phyloP scores from a whole-genome alignment of 2,113 vertebrate species.

The Bos taurus region ARS-UCD2.0 NC_037328.1:120170001-120170500 shows the following conservation, averaged over 20 bases:
- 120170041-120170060: neutral
- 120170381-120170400: neutral
- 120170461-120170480: neutral
- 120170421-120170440: neutral
- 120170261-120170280: neutral
- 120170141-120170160: neutral
- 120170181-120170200: neutral
- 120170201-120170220: neutral
- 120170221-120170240: neutral
- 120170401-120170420: neutral
- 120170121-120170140: neutral
- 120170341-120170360: neutral
- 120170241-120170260: neutral
- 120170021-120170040: too few relatives aligned
- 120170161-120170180: neutral
- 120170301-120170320: neutral
- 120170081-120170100: neutral
- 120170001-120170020: neutral
- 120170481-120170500: neutral
- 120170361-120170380: neutral
- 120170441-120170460: neutral
- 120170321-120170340: neutral
- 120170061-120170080: neutral
- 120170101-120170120: neutral
- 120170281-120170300: neutral